Percentiles rank a stretch among this genome's conserved stretches.
Conservation (phyloP, 1,140 invertebrate species). For the Penaeus indicus region DNA sequence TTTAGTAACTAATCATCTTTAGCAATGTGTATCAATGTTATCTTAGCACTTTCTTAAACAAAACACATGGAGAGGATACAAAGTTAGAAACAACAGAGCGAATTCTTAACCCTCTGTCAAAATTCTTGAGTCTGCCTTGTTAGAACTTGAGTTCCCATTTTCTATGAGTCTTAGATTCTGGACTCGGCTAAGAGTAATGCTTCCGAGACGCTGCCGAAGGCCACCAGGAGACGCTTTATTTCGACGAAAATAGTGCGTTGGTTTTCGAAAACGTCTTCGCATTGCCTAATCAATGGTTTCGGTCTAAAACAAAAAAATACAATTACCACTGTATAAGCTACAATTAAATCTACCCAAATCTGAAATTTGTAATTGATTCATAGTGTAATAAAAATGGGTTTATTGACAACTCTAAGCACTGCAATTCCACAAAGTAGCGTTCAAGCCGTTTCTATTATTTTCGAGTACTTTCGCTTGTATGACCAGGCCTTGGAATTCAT, state of each 20-base stretch:
- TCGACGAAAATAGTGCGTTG: background rate
- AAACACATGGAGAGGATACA: too few species aligned
- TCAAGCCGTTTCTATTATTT: slow-evolving; percentile 41
- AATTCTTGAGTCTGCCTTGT: slow-evolving; percentile 32
- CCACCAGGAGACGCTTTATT: slow-evolving; percentile 17
- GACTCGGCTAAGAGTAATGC: slow-evolving; percentile 39
- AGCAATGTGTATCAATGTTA: too few species aligned
- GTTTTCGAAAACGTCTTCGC: too few species aligned
- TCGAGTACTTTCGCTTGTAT: background rate
- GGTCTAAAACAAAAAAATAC: too few species aligned
- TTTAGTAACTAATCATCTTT: too few species aligned
- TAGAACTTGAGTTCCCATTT: slow-evolving; percentile 40
- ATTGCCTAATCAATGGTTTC: too few species aligned
- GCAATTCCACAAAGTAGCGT: slow-evolving; percentile 48
- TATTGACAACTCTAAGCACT: slow-evolving; percentile 58
- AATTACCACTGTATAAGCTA: too few species aligned
- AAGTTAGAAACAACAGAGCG: background rate
- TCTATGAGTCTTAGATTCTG: slow-evolving; percentile 34
- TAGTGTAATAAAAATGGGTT: slow-evolving; percentile 58
- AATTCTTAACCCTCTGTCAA: background rate
- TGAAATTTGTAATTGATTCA: slow-evolving; percentile 39
- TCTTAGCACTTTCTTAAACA: too few species aligned
- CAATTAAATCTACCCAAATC: too few species aligned
- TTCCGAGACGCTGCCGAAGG: slow-evolving; percentile 35
- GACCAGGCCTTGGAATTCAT: background rate